A percentile compares a stretch with the other conserved stretches of the same genome.
Conservation (phyloP, 2,113 vertebrate species). For the Propithecus coquereli region DNA sequence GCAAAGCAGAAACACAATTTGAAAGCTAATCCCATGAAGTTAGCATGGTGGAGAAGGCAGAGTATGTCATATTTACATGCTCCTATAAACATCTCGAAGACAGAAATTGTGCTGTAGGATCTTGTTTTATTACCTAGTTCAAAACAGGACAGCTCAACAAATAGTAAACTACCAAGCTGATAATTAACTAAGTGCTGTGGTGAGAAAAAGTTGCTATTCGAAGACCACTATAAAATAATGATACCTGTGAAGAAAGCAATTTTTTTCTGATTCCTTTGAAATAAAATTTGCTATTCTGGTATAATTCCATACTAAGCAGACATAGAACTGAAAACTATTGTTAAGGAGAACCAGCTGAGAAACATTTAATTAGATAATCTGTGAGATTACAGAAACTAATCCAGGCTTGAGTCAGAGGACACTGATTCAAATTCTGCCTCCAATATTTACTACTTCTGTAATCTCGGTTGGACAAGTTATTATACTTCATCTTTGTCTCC, state of each 20-base stretch:
- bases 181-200: not conserved
- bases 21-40: not conserved
- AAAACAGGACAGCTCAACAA: not conserved
- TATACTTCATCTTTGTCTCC: not conserved
- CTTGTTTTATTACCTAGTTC: conserved; percentile 8
- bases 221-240: conserved; percentile 9
- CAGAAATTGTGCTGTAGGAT: not conserved
- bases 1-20: not conserved
- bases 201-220: not conserved
- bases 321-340: not conserved
- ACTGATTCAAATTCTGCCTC: not conserved
- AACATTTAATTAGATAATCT: not conserved
- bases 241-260: not conserved
- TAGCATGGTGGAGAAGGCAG: not conserved
- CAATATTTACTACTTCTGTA: not conserved
- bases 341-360: not conserved
- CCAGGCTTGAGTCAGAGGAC: not conserved
- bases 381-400: not conserved
- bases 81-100: not conserved
- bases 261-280: conserved; percentile 27
- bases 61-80: not conserved
- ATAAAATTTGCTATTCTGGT: conserved; percentile 1
- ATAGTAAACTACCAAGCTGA: not conserved
- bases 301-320: not conserved
- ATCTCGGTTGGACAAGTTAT: not conserved